Base-by-base conservation (phyloP, 64 coral and sea anemone genomes). In the Stylophora pistillata region DNA sequence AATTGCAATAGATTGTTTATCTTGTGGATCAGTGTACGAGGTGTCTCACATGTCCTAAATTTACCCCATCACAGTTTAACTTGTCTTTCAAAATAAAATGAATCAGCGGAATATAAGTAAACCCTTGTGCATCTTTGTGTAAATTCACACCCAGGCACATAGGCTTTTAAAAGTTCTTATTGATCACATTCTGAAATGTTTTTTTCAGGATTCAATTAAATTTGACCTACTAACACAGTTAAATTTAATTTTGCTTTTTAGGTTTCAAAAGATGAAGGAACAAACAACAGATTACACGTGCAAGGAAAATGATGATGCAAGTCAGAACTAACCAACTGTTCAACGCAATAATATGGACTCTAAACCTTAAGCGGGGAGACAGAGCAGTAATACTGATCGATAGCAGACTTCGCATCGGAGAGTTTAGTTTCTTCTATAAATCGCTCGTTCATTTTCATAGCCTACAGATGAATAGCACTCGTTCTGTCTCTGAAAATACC, bases 201-300 rank as follows among this genome's bases (percentile, higher is more conserved):
- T 47, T 47, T 47, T 47, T n/a, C 7, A 47, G 37, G 37, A 47
- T 47, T 47, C 20, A 70, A 21, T 70, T 74, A 0, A 4, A 52
- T 18, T 15, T 74, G 14, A 11, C 30, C 0, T 53, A 47, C 3
- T 74, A 52, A 5, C 31, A 14, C 10, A 4, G 47, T 74, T 74
- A 47, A 6, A 10, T 13, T 73, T 83, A 68, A 15, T 53, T 20
- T 69, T 27, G 37, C 37, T 21, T 0, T 30, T 1, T 32, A 83
- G 79, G 79, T 83, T 66, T 83, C 79, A 0, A 83, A 83, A 69
- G 79, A 83, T 10, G 79, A 83, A 6, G 79, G 33, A 52, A 31
- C 60, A 69, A 83, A 83, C 33, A 83, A 83, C 79, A 83, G 79
- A 83, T 30, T 83, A 53, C 59, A 83, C 68, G 14, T 23, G 64